Evolutionary conservation across 2,113 vertebrate species (phyloP).

Genomic region (Xiphorhynchus elegans): DNA sequence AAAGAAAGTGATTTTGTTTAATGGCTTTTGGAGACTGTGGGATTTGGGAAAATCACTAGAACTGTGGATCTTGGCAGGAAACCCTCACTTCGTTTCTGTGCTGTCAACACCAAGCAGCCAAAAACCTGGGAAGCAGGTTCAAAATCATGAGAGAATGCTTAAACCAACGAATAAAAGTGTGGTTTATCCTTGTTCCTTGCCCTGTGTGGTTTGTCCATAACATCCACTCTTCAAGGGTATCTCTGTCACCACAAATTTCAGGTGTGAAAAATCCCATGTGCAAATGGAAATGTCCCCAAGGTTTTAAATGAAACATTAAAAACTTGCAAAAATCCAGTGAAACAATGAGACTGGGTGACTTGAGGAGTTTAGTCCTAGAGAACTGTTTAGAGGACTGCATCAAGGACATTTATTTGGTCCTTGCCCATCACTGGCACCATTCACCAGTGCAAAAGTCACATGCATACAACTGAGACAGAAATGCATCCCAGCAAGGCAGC

Average conservation of each 20-base stretch:
- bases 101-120: background rate
- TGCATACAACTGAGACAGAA: background rate
- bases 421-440: background rate
- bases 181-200: background rate
- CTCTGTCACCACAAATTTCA: background rate
- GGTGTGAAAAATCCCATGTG: background rate
- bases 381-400: background rate
- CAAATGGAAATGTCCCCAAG: background rate
- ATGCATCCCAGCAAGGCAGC: background rate
- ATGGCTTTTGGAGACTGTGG: background rate
- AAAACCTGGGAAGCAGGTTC: background rate
- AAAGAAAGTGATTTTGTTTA: constrained; percentile 29
- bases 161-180: background rate
- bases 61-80: background rate
- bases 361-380: background rate
- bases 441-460: background rate
- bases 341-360: background rate
- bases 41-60: constrained; percentile 32
- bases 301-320: background rate
- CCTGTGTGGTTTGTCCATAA: background rate
- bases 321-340: background rate
- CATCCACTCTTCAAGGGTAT: background rate
- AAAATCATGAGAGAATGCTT: background rate
- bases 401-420: background rate
- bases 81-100: background rate